Percentiles rank a stretch among this genome's conserved stretches.
phyloP scores from a whole-genome alignment of 2,113 vertebrate species.

The Cettia cetti region DNA sequence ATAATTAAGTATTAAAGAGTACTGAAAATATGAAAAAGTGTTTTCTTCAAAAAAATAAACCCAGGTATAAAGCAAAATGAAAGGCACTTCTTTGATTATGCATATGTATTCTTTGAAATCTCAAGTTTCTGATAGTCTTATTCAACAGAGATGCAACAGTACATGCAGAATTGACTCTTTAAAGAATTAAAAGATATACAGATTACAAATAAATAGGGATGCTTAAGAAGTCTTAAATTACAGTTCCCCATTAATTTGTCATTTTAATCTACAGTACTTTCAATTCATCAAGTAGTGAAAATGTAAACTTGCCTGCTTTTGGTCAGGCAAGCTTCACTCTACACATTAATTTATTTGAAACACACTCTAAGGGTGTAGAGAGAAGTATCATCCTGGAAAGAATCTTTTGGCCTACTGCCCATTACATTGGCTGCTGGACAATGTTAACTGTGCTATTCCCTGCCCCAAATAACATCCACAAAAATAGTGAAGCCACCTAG shows the following conservation, averaged over 20 bases:
- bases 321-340: not conserved
- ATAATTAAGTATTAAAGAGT: not conserved
- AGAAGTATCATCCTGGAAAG: not conserved
- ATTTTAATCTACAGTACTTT: constrained; percentile 18
- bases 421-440: not conserved
- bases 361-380: not conserved
- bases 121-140: not conserved
- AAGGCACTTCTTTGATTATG: not conserved
- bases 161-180: not conserved
- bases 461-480: not conserved
- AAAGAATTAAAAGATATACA: not conserved
- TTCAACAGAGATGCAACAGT: not conserved
- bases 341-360: not conserved
- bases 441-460: not conserved
- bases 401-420: not conserved
- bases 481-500: not conserved
- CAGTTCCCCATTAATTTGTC: not conserved
- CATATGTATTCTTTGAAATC: not conserved
- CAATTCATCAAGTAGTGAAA: not conserved
- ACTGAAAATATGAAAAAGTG: not conserved
- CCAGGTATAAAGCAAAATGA: not conserved
- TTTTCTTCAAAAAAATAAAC: not conserved
- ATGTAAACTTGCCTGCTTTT: constrained; percentile 25
- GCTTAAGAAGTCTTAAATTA: not conserved
- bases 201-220: not conserved